phyloP scores from a whole-genome alignment of 2,797 vertebrate genomes.

The Centroberyx gerrardi region DNA sequence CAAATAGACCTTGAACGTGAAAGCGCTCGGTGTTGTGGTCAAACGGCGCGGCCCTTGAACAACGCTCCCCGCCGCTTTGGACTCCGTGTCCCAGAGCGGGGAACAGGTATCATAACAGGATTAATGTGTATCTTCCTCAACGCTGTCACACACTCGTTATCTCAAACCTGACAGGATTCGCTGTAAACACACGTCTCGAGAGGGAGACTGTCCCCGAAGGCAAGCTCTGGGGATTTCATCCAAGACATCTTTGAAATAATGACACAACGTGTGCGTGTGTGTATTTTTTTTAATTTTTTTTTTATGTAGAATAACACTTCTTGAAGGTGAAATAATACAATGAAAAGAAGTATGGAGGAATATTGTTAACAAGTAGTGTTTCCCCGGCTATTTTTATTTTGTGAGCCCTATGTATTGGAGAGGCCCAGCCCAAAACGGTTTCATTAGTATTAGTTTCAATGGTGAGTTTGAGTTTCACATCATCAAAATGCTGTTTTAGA shows the following conservation, averaged over 20 bases:
- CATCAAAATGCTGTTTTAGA: slow-evolving; percentile 31
- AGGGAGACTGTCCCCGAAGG: slow-evolving; percentile 43
- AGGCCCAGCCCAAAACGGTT: not conserved
- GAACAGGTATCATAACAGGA: slow-evolving; percentile 58
- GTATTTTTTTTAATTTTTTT: not conserved
- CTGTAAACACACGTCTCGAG: slow-evolving; percentile 51
- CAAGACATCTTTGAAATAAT: slow-evolving; percentile 52
- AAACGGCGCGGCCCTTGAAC: slow-evolving; percentile 43
- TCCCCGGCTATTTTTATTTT: not conserved
- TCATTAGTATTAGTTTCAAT: slow-evolving; percentile 19
- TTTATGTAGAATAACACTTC: not conserved
- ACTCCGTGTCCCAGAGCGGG: slow-evolving; percentile 22
- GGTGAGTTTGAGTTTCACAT: slow-evolving; percentile 24
- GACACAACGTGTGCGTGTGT: slow-evolving; percentile 33
- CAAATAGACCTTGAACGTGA: slow-evolving; percentile 44
- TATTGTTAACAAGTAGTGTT: not conserved
- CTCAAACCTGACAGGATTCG: slow-evolving; percentile 47
- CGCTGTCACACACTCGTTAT: slow-evolving; percentile 63
- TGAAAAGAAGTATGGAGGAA: not conserved
- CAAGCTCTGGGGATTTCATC: slow-evolving; percentile 52
- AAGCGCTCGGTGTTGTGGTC: slow-evolving; percentile 54
- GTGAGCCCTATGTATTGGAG: not conserved
- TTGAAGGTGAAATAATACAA: slow-evolving; percentile 47
- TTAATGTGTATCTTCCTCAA: slow-evolving; percentile 53
- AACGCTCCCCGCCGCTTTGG: slow-evolving; percentile 15